Evolutionary conservation across 1,140 invertebrate species (phyloP).

Genomic region (Calycopis cecrops): DNA sequence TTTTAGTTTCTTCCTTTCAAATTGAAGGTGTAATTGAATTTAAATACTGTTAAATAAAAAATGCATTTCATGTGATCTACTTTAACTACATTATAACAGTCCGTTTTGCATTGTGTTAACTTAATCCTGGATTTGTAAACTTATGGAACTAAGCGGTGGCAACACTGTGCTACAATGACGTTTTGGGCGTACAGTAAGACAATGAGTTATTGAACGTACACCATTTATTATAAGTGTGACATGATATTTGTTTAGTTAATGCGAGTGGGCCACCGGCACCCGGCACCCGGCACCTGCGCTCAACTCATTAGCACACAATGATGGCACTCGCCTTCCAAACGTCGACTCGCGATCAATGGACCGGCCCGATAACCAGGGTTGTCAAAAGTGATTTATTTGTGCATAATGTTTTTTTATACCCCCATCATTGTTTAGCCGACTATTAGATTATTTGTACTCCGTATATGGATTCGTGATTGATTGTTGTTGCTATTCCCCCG

Average conservation of each 20-base stretch:
- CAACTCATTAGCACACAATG: constrained; percentile 69
- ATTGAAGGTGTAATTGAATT: no score
- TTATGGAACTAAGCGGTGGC: no score
- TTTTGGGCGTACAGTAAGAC: background rate
- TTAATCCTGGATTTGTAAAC: no score
- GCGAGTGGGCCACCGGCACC: constrained; percentile 23
- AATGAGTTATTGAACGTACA: constrained; percentile 35
- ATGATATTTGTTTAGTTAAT: constrained; percentile 50
- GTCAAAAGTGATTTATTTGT: constrained; percentile 13
- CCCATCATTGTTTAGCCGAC: background rate
- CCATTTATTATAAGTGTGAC: constrained; percentile 39
- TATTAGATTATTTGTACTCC: background rate
- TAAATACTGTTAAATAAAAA: no score
- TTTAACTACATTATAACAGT: no score
- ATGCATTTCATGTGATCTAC: no score
- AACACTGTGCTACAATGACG: no score
- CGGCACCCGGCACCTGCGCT: constrained; percentile 44
- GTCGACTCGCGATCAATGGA: constrained; percentile 44
- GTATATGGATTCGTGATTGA: background rate
- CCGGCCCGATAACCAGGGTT: constrained; percentile 27
- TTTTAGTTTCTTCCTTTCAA: no score
- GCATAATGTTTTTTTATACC: background rate
- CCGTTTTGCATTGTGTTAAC: no score
- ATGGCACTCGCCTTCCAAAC: constrained; percentile 28
- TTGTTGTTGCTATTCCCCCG: background rate